These are phyloP conservation scores for Palloptera scutellata DNA, from an alignment of 2,888 invertebrate species.

Conservation along the genomic window DNA sequence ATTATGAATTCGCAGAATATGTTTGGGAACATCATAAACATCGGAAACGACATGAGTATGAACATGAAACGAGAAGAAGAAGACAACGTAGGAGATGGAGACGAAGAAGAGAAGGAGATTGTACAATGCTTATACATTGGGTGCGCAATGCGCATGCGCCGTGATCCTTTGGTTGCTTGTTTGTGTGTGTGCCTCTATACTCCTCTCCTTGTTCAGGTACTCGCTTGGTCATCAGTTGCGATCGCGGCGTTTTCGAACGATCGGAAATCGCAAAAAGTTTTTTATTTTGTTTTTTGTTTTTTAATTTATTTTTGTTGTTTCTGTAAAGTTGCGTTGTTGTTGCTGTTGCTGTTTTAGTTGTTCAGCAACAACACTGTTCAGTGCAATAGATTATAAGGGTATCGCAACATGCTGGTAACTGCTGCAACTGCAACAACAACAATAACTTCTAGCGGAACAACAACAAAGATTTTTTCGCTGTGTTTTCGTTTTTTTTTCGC, in stretches of 20 bases:
- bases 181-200: background rate
- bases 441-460: conserved; percentile 16
- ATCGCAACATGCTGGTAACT: background rate
- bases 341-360: background rate
- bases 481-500: background rate
- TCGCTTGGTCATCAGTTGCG: background rate
- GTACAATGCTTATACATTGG: background rate
- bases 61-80: background rate
- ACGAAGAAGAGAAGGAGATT: too few relatives aligned
- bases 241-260: background rate
- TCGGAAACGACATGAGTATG: background rate
- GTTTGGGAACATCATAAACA: conserved; percentile 3
- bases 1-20: conserved; percentile 27
- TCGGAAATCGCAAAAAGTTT: background rate
- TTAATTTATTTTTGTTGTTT: background rate
- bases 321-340: background rate
- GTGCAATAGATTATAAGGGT: conserved; percentile 5
- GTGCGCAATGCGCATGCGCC: background rate
- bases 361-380: background rate
- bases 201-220: background rate
- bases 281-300: too few relatives aligned
- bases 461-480: conserved; percentile 14
- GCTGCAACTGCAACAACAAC: too few relatives aligned
- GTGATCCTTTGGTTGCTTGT: too few relatives aligned
- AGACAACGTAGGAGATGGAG: too few relatives aligned